Evolutionary conservation across 1,140 invertebrate species (phyloP).

Genomic region (Ladona fulva): DNA sequence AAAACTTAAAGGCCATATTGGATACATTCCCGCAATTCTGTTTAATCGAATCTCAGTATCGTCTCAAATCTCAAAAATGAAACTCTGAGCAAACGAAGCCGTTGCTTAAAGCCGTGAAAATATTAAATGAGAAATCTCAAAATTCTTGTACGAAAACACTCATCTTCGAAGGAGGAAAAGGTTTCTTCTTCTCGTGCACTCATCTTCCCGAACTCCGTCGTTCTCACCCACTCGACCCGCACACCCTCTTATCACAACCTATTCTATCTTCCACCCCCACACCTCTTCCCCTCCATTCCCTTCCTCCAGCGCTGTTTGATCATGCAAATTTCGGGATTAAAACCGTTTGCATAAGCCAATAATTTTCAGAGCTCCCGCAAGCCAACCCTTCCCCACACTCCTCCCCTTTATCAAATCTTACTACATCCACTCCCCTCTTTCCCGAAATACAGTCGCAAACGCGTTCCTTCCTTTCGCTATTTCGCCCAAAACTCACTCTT

Average conservation of each 20-base stretch:
- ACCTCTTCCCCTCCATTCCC: not conserved
- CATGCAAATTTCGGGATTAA: conserved; percentile 5
- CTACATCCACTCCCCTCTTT: not conserved
- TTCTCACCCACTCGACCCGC: not conserved
- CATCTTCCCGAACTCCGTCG: not conserved
- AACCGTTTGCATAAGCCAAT: conserved; percentile 9
- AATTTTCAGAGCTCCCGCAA: not conserved
- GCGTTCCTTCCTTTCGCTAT: not conserved
- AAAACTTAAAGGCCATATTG: too few relatives aligned
- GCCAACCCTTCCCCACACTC: not conserved
- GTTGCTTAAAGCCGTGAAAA: too few relatives aligned
- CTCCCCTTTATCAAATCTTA: not conserved
- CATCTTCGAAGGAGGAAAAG: too few relatives aligned
- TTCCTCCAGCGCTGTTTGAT: not conserved
- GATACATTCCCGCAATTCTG: too few relatives aligned
- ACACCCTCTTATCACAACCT: not conserved
- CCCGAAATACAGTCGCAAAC: not conserved
- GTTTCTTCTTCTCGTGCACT: too few relatives aligned
- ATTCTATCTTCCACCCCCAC: not conserved
- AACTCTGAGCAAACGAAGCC: too few relatives aligned
- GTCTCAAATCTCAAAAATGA: too few relatives aligned
- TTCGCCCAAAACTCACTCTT: too few relatives aligned
- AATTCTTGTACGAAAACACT: too few relatives aligned
- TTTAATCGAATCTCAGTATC: too few relatives aligned
- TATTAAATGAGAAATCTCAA: too few relatives aligned